Conservation (phyloP, 2,113 vertebrate genomes). For the Centropristis striata region DNA sequence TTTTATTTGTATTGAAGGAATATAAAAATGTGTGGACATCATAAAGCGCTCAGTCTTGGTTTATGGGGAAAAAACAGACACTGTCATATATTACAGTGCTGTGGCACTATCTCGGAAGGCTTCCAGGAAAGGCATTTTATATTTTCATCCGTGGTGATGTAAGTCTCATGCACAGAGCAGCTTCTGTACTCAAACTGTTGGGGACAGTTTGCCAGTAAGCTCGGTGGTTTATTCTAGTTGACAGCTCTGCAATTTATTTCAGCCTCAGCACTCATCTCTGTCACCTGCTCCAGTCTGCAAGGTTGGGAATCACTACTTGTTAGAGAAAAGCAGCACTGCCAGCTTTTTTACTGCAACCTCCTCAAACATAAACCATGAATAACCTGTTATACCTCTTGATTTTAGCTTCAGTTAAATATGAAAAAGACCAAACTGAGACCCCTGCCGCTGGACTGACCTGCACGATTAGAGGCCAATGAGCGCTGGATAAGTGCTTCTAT, state of each 20-base stretch:
- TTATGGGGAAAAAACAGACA: slow-evolving; percentile 28
- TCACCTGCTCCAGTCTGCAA: slow-evolving; percentile 56
- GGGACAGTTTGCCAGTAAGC: slow-evolving; percentile 47
- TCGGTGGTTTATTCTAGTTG: slow-evolving; percentile 65
- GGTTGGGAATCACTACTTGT: slow-evolving; percentile 62
- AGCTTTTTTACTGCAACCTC: slow-evolving; percentile 21
- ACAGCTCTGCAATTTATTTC: slow-evolving; percentile 69
- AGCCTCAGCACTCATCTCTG: slow-evolving; percentile 64
- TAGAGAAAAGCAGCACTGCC: slow-evolving; percentile 41
- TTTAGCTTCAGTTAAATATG: slow-evolving; percentile 19
- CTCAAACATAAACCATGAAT: slow-evolving; percentile 54
- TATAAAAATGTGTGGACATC: background rate
- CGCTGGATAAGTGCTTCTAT: background rate
- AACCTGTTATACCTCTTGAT: slow-evolving; percentile 47
- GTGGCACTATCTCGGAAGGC: background rate
- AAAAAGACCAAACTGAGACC: slow-evolving; percentile 16
- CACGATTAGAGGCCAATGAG: slow-evolving; percentile 7
- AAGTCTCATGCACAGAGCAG: slow-evolving; percentile 41
- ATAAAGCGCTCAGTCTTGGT: background rate
- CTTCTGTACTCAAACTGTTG: slow-evolving; percentile 42
- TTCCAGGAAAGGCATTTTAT: slow-evolving; percentile 21
- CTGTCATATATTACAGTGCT: slow-evolving; percentile 14
- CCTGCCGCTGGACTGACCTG: slow-evolving; percentile 36
- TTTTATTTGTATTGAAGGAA: background rate
- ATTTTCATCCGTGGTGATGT: slow-evolving; percentile 45